phyloP scores from a whole-genome alignment of 2,888 invertebrate species.

The Drosophila pegasa region DNA sequence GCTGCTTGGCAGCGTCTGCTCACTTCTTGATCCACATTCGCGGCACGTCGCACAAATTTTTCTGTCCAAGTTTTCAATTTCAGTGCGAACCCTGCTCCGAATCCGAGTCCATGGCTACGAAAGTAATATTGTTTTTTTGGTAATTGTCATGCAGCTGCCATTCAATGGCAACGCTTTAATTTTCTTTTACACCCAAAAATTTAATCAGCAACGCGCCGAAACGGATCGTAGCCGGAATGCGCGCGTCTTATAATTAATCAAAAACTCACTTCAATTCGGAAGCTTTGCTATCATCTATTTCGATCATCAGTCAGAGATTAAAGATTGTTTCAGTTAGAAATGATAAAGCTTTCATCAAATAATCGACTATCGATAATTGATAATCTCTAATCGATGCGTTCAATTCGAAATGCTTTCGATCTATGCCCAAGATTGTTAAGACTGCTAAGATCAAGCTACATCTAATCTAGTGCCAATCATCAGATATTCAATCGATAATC shows the following conservation, averaged over 20 bases:
- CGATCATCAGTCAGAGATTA: not conserved
- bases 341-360: not conserved
- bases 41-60: constrained; percentile 66
- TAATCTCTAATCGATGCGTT: constrained; percentile 8
- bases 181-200: constrained; percentile 56
- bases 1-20: constrained; percentile 47
- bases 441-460: too few species aligned
- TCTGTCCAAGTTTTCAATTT: constrained; percentile 58
- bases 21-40: constrained; percentile 70
- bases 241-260: not conserved
- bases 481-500: not conserved
- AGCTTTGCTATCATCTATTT: not conserved
- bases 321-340: not conserved
- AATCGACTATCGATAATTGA: not conserved
- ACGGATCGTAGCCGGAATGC: constrained; percentile 3
- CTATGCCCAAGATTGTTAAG: not conserved
- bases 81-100: constrained; percentile 31
- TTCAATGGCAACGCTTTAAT: constrained; percentile 64
- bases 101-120: constrained; percentile 56
- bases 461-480: not conserved
- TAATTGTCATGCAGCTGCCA: constrained; percentile 67
- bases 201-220: constrained; percentile 16
- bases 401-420: too few species aligned
- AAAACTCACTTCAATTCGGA: not conserved
- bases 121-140: constrained; percentile 58